Evolutionary conservation across 2,113 vertebrate species (phyloP).

Genomic region (Silurus meridionalis): DNA sequence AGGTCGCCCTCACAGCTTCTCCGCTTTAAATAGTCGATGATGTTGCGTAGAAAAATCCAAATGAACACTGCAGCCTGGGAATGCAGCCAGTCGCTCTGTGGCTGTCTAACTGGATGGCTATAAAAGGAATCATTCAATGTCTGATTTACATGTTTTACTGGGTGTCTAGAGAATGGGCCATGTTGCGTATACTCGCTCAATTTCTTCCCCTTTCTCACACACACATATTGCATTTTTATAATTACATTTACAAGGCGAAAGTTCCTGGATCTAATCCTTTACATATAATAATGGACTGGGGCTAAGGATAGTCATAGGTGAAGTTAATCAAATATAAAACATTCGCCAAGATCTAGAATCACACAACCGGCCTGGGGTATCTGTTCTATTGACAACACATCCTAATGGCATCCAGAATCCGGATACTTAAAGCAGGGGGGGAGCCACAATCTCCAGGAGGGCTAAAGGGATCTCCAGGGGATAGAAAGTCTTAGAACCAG

Average conservation of each 20-base stretch:
- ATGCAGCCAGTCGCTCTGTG: conserved; percentile 26
- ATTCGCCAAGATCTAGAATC: neutral
- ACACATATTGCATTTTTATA: neutral
- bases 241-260: neutral
- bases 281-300: too few relatives aligned
- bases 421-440: neutral
- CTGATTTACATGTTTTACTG: conserved; percentile 34
- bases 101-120: conserved; percentile 26
- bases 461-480: conserved; percentile 7
- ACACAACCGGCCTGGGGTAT: neutral
- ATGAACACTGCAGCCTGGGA: conserved; percentile 32
- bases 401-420: neutral
- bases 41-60: conserved; percentile 41
- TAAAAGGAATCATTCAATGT: conserved; percentile 42
- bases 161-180: conserved; percentile 14
- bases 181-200: neutral
- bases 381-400: neutral
- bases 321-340: neutral
- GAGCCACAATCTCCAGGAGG: neutral
- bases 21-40: conserved; percentile 43
- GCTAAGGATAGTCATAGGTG: too few relatives aligned
- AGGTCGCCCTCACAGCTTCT: neutral
- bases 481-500: neutral
- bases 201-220: neutral
- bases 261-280: neutral